Evolutionary conservation across 2,888 invertebrate genomes (phyloP), one percentile per base, ranked within the genome.

Genomic region (Euzetes globulus): DNA sequence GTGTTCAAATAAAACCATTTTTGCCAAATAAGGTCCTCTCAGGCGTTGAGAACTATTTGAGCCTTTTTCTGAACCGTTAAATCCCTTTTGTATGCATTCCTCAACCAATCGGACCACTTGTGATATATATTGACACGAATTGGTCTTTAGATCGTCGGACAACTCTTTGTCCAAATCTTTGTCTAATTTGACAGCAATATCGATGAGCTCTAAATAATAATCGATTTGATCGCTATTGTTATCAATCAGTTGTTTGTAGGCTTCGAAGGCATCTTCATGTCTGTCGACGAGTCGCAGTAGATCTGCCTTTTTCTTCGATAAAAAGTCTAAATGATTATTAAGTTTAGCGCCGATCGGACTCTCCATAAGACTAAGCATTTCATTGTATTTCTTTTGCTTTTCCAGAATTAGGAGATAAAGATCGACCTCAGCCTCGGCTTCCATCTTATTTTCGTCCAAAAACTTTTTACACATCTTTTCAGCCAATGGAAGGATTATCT

Each of bases 391-490:
- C 47, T 88, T 88, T 82, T 85, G 81, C 72, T 82, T 80, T 80
- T 93, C 89, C 68, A 93, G 84, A 77, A 97, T 91, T 86, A 94
- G 91, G 74, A 96, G 85, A 83, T 94, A 95, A 60, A 97, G 86
- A 75, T 92, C 89, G 0, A 94, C 90, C 83, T 98, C 97, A 76
- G 94, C 94, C 82, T 96, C 96, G 0, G 94, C 92, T 82, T 94
- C 93, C 17, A 84, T 80, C 85, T 92, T 93, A 78, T 90, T 89
- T 77, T 94, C 93, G 6, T 87, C 85, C 74, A 94, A 89, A 81
- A 92, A 88, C 82, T 95, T 96, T 77, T 90, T 88, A 37, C 95
- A 89, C 97, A 98, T 96, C 82, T 92, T 87, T 82, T 95, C 94
- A 7, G 97, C 97, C 76, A 98, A 85, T 1, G 91, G 88, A 41